Evolutionary conservation across 2,888 invertebrate genomes (phyloP).

Genomic region (Cryptus armator): DNA sequence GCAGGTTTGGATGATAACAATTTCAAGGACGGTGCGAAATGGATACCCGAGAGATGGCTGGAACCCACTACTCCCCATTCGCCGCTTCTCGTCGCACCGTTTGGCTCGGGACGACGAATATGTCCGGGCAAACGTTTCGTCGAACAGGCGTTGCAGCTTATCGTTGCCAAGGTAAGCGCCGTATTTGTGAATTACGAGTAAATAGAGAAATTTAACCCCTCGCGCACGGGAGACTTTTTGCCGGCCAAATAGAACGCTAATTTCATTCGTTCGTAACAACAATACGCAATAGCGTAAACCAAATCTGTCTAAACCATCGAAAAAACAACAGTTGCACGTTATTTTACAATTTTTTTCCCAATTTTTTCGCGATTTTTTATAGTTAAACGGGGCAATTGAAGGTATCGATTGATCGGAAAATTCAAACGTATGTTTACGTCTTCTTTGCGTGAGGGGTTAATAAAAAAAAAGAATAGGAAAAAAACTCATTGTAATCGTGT

Average conservation of each 20-base stretch:
- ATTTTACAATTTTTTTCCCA: too few species aligned
- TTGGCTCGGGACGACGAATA: slow-evolving; percentile 92
- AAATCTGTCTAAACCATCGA: background rate
- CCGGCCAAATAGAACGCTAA: too few species aligned
- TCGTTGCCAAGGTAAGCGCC: slow-evolving; percentile 89
- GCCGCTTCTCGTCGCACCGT: slow-evolving; percentile 90
- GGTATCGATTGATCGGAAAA: background rate
- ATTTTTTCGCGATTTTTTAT: too few species aligned
- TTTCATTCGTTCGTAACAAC: too few species aligned
- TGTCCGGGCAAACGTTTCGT: slow-evolving; percentile 95
- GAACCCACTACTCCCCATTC: slow-evolving; percentile 86
- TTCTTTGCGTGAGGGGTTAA: too few species aligned
- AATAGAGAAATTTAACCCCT: background rate
- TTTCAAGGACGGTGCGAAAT: slow-evolving; percentile 90
- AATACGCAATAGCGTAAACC: background rate
- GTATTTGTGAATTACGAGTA: background rate
- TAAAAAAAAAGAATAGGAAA: slow-evolving; percentile 8
- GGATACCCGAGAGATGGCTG: slow-evolving; percentile 93
- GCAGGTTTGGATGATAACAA: slow-evolving; percentile 92
- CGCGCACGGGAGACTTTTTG: too few species aligned
- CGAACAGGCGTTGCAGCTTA: slow-evolving; percentile 91
- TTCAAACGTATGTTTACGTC: background rate
- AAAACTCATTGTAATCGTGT: background rate
- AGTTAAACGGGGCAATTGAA: too few species aligned
- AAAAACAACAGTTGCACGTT: too few species aligned